Conservation (phyloP, 2,113 vertebrate genomes). For the Centropus unirufus region DNA sequence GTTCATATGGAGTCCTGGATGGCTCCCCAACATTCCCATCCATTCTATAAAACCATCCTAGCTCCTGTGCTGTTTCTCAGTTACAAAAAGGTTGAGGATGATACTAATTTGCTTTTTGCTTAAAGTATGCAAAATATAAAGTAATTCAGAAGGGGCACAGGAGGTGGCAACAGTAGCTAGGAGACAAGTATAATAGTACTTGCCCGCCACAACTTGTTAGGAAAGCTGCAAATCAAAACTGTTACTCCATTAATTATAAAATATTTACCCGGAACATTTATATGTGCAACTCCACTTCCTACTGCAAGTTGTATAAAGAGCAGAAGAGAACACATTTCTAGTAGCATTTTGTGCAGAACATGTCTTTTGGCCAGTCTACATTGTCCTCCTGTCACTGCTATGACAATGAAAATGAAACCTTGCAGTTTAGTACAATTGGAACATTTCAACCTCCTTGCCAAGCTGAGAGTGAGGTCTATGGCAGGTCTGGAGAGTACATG, state of each 20-base stretch:
- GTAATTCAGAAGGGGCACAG: neutral
- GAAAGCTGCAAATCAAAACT: constrained; percentile 4
- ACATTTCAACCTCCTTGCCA: neutral
- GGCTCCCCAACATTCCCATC: neutral
- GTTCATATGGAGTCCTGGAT: neutral
- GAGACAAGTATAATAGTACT: neutral
- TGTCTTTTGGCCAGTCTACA: neutral
- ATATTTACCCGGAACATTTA: neutral
- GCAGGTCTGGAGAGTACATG: neutral
- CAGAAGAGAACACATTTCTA: neutral
- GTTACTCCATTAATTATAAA: neutral
- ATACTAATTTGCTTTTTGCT: neutral
- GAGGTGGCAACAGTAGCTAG: neutral
- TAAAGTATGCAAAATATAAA: neutral
- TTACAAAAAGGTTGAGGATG: neutral
- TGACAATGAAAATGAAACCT: neutral
- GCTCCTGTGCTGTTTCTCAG: neutral
- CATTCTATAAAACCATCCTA: neutral
- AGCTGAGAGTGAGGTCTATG: neutral
- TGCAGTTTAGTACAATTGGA: neutral
- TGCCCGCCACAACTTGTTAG: neutral
- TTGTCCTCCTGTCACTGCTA: neutral
- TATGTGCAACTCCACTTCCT: neutral
- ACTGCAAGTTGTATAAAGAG: neutral
- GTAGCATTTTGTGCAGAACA: neutral